Percentiles rank a stretch among this genome's conserved stretches.
Conservation (phyloP, 2,113 vertebrate genomes). For the Turdus rufiventris region DNA sequence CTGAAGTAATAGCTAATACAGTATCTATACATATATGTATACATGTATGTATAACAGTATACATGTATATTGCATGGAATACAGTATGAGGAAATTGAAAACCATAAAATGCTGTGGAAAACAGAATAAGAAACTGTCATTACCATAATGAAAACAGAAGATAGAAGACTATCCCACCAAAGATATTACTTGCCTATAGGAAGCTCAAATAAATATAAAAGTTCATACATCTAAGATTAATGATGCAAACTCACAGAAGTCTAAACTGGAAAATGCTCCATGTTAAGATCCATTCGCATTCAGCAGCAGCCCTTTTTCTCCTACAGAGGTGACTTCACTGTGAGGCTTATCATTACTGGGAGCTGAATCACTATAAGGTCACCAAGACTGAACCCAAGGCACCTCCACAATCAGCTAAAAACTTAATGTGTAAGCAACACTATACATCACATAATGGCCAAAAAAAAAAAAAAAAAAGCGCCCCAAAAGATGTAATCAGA, state of each 20-base stretch:
- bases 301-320: neutral
- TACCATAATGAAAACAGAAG: neutral
- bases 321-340: neutral
- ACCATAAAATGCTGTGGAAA: neutral
- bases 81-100: neutral
- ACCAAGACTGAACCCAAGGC: neutral
- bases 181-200: neutral
- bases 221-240: neutral
- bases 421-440: neutral
- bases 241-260: fast-evolving
- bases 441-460: neutral
- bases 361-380: conserved; percentile 10
- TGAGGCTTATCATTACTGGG: neutral
- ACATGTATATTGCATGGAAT: neutral
- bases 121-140: neutral
- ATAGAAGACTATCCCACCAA: neutral
- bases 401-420: neutral
- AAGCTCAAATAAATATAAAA: neutral
- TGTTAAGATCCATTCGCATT: neutral
- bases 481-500: neutral
- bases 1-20: neutral
- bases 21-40: neutral
- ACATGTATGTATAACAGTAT: neutral
- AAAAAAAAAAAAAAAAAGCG: neutral
- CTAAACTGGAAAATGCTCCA: neutral